phyloP scores from a whole-genome alignment of 2,113 vertebrate genomes.

The Embiotoca jacksoni region DNA sequence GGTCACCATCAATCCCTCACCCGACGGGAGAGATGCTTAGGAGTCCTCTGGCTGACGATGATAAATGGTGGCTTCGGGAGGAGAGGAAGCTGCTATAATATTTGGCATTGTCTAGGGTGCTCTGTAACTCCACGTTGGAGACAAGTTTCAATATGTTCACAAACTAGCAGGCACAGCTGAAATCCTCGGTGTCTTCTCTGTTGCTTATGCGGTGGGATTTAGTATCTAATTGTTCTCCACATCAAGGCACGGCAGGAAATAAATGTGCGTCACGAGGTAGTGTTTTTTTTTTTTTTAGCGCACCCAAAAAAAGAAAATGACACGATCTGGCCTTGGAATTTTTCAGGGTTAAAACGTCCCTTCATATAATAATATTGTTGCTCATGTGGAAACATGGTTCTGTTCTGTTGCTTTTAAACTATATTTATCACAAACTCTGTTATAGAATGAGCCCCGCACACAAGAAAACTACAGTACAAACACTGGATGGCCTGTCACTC shows the following conservation, averaged over 20 bases:
- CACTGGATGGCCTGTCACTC: slow-evolving; percentile 44
- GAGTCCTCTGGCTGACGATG: slow-evolving; percentile 55
- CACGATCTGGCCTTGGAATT: not conserved
- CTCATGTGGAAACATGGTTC: not conserved
- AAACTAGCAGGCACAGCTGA: slow-evolving; percentile 12
- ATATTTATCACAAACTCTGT: slow-evolving; percentile 1
- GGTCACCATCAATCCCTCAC: slow-evolving; percentile 75
- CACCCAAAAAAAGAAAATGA: not conserved
- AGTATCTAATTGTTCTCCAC: not conserved
- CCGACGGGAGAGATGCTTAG: slow-evolving; percentile 53
- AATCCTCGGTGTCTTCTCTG: slow-evolving; percentile 3
- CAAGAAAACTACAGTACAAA: slow-evolving; percentile 1
- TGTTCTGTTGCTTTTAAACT: not conserved
- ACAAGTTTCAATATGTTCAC: slow-evolving; percentile 36
- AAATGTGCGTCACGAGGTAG: not conserved
- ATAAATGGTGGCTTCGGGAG: slow-evolving; percentile 56
- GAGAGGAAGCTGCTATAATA: slow-evolving; percentile 64
- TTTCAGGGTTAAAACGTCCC: not conserved
- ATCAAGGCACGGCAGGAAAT: not conserved
- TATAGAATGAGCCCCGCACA: not conserved
- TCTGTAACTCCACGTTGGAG: slow-evolving; percentile 30
- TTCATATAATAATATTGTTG: not conserved
- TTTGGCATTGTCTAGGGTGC: slow-evolving; percentile 50
- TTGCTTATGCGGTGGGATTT: not conserved
- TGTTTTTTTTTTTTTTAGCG: not conserved